These are phyloP conservation scores for Drosophila tanythrix DNA, from an alignment of 2,888 invertebrate genomes.

Conservation along the genomic window DNA sequence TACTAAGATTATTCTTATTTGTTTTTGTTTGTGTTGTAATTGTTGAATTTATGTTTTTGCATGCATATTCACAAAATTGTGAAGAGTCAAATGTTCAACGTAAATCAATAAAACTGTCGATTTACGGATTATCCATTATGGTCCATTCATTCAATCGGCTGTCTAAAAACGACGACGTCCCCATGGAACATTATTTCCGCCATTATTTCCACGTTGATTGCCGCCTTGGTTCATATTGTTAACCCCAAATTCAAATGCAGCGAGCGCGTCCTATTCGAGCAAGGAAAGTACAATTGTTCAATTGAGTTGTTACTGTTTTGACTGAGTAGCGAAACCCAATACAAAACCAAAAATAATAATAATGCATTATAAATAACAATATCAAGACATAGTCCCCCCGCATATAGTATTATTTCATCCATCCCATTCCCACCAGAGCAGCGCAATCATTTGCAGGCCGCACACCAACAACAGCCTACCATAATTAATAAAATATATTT, in stretches of 20 bases:
- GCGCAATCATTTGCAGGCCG: conserved; percentile 2
- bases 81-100: conserved; percentile 34
- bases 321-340: conserved; percentile 19
- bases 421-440: neutral
- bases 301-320: conserved; percentile 50
- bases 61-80: conserved; percentile 15
- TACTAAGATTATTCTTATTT: conserved; percentile 11
- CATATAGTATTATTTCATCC: neutral
- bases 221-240: conserved; percentile 84
- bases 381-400: neutral
- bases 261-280: conserved; percentile 82
- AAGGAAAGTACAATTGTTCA: conserved; percentile 75
- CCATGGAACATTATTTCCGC: conserved; percentile 83
- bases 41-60: neutral
- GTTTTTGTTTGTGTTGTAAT: conserved; percentile 5
- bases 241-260: conserved; percentile 84
- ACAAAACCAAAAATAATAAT: conserved; percentile 15
- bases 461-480: neutral
- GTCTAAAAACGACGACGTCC: conserved; percentile 85
- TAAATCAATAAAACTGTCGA: conserved; percentile 11
- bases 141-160: conserved; percentile 18
- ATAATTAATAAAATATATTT: neutral
- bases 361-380: conserved; percentile 1
- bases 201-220: conserved; percentile 82
- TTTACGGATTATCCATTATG: conserved; percentile 13